phyloP scores from a whole-genome alignment of 2,888 invertebrate species.

The Tolmerus cingulatus region DNA sequence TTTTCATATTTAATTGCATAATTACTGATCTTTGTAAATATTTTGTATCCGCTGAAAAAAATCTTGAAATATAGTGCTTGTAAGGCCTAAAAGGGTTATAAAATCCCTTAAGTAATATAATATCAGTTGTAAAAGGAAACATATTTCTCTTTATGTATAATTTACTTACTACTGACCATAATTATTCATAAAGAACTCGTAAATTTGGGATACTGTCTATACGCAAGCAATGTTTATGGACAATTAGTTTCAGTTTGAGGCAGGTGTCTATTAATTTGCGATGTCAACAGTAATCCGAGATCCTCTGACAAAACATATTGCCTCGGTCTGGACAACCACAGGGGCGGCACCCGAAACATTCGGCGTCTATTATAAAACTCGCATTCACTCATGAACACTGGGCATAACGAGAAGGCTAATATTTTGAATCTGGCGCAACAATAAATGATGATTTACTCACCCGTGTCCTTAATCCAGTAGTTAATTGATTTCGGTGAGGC shows the following conservation, averaged over 20 bases:
- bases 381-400: not conserved
- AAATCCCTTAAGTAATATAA: too few species aligned
- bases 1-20: too few species aligned
- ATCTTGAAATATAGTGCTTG: too few species aligned
- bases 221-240: not conserved
- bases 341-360: not conserved
- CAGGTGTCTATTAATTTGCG: constrained; percentile 1
- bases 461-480: constrained; percentile 87
- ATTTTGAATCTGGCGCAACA: constrained; percentile 43
- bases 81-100: too few species aligned
- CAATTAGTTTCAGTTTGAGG: constrained; percentile 10
- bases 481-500: constrained; percentile 90
- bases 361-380: not conserved
- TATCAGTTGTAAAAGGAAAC: too few species aligned
- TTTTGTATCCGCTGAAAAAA: too few species aligned
- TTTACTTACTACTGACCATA: not conserved
- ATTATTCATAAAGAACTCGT: not conserved
- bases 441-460: constrained; percentile 66
- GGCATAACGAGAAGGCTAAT: constrained; percentile 6
- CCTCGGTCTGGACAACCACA: not conserved
- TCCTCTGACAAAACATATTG: not conserved
- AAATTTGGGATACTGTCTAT: not conserved
- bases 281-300: not conserved
- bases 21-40: too few species aligned
- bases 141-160: not conserved